Evolutionary conservation across 2,797 vertebrate genomes (phyloP), one percentile per base, ranked within the genome.

Genomic region (Kryptopterus vitreolus): DNA sequence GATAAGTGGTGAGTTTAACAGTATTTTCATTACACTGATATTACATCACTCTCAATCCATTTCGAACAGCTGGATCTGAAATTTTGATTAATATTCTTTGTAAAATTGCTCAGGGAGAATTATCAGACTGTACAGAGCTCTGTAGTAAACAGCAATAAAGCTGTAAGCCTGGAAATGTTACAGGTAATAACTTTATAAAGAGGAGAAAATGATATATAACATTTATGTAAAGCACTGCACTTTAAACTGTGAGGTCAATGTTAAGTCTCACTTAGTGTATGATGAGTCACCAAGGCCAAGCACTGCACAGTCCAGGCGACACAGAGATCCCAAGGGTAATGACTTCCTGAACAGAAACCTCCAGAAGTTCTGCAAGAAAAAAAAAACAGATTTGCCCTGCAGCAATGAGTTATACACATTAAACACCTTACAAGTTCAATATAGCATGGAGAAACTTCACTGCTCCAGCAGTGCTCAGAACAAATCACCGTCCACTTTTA

Each of bases 241-340:
- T 11, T 63, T 8, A 63, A 43, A 12, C 43, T 18, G 22, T 46
- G 4, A 48, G 15, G 24, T 50, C 0, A 10, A 69, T 20, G 29
- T 48, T 0, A 29, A 10, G 85, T 90, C 86, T 88, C 87, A 98
- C 98, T 96, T 98, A 81, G 96, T 87, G 31, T 99, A 99, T 0
- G 97, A 97, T 0, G 98, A 99, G 88, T 99, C 98, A 0, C 98
- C 98, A 0, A 99, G 94, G 73, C 98, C 98, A 81, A 99, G 89
- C 29, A 98, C 90, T 0, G 95, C 95, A 4, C 92, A 98, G 90
- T 98, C 96, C 90, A 98, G 90, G 63, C 88, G 94, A 87, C 94
- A 94, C 79, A 99, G 93, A 70, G 97, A 94, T 11, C 91, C 81
- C 0, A 84, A 83, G 0, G 95, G 95, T 84, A 99, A 90, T 62